Percentiles rank a stretch among this genome's conserved stretches.
These are phyloP conservation scores for Diabrotica balteata DNA, from an alignment of 2,888 invertebrate species.

Conservation along the genomic window DNA sequence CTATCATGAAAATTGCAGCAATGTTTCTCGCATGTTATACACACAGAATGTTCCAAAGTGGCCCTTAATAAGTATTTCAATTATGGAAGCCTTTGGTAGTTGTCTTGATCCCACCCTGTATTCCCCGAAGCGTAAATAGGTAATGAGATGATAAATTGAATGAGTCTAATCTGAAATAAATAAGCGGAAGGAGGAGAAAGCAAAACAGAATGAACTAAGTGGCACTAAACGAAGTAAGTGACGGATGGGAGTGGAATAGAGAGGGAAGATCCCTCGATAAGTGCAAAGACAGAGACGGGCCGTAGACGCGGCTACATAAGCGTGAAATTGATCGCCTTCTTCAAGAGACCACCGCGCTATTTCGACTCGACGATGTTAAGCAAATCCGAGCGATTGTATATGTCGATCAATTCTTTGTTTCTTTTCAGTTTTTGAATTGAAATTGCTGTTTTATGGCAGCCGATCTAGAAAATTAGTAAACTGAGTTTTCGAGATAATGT, in stretches of 20 bases:
- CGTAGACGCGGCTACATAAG: slow-evolving; percentile 57
- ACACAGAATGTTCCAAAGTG: slow-evolving; percentile 1
- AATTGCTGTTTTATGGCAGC: slow-evolving; percentile 35
- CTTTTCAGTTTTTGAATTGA: slow-evolving; percentile 40
- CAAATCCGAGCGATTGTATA: slow-evolving; percentile 53
- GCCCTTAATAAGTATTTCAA: slow-evolving; percentile 15
- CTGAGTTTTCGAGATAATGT: slow-evolving; percentile 9
- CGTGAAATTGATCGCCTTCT: slow-evolving; percentile 60
- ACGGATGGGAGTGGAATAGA: slow-evolving; percentile 54
- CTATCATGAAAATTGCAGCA: slow-evolving; percentile 1
- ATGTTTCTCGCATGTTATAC: slow-evolving; percentile 8
- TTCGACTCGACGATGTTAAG: slow-evolving; percentile 56
- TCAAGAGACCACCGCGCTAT: slow-evolving; percentile 52
- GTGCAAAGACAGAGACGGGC: slow-evolving; percentile 34
- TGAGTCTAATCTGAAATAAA: slow-evolving; percentile 61
- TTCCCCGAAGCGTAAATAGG: slow-evolving; percentile 47
- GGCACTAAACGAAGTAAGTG: slow-evolving; percentile 59
- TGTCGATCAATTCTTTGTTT: slow-evolving; percentile 50
- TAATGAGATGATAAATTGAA: slow-evolving; percentile 62
- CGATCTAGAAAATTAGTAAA: slow-evolving; percentile 13
- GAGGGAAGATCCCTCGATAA: slow-evolving; percentile 38
- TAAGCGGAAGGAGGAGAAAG: slow-evolving; percentile 59
- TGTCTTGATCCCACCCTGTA: slow-evolving; percentile 22
- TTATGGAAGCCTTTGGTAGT: slow-evolving; percentile 14
- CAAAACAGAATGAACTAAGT: slow-evolving; percentile 58